Base-by-base conservation (phyloP, 1,140 invertebrate species). In the Drosophila persimilis region DNA sequence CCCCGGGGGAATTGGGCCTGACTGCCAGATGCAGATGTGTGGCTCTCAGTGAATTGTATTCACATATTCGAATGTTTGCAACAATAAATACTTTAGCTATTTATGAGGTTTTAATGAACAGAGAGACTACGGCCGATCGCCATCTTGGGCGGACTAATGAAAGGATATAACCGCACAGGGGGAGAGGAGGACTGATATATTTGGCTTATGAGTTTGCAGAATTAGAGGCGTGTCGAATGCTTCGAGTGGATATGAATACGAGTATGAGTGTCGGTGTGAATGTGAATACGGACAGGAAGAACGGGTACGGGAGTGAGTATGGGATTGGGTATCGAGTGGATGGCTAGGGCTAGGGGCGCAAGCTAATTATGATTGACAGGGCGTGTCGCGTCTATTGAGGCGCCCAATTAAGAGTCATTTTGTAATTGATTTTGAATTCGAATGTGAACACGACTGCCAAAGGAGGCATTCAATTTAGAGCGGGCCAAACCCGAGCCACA, bases 71-170 rank as follows among this genome's bases (percentile, higher is more conserved):
- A 13, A 13, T 39, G 35, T 39, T 39, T 39, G 35, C 59, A 78
- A 88, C 83, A 88, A 88, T 88, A 88, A 88, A 88, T 83, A 88
- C 83, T 88, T 88, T 73, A 56, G 78, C 83, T 88, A 88, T 88
- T 88, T 88, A 88, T 88, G 83, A 88, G 83, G 78, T 88, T 88
- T 88, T 83, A 88, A 88, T 88, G 83, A 88, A 88, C 83, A 76
- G 60, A 39, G 60, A 39, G 31, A 48, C 54, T 60, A 43, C 59
- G 22, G 22, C 39, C 17, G 20, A 41, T 45, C 58, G 78, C 74
- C 81, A 86, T 86, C 70, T 81, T 78, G 64, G 48, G 51, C 45
- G 51, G 56, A 60, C 83, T 79, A 81, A 86, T 88, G 78, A 86
- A 88, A 86, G 83, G 83, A 86, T 86, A 50, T 53, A 65, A 39